phyloP scores from a whole-genome alignment of 2,888 invertebrate genomes.

The Thyatira batis region DNA sequence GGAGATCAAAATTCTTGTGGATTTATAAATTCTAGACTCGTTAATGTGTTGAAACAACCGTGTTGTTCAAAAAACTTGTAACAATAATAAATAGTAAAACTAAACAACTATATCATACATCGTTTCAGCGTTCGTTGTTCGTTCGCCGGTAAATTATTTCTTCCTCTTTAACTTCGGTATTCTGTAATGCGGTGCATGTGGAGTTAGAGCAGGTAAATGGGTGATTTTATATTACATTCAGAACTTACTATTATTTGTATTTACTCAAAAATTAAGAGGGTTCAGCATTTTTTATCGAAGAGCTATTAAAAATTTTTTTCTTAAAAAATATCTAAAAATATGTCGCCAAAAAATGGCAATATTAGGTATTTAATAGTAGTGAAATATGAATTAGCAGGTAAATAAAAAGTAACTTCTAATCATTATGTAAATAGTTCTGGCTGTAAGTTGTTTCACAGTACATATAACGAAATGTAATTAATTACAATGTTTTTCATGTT shows the following conservation, averaged over 20 bases:
- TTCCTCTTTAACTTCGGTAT: constrained; percentile 79
- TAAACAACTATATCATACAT: constrained; percentile 75
- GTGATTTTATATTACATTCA: constrained; percentile 6
- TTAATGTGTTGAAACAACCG: constrained; percentile 23
- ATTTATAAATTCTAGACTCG: background rate
- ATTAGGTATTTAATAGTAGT: too few species aligned
- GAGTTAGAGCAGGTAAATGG: constrained; percentile 56
- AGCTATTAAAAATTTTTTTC: too few species aligned
- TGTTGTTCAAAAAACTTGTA: constrained; percentile 22
- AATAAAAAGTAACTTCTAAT: too few species aligned
- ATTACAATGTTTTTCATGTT: background rate
- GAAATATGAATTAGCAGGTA: too few species aligned
- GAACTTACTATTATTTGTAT: background rate
- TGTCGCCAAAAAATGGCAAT: too few species aligned
- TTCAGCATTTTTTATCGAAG: too few species aligned
- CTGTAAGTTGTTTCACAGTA: background rate
- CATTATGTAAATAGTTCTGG: background rate
- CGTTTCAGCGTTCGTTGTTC: constrained; percentile 62
- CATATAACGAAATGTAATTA: background rate
- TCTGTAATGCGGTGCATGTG: constrained; percentile 75
- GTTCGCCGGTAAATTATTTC: constrained; percentile 63
- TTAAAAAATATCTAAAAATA: too few species aligned
- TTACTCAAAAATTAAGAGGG: background rate
- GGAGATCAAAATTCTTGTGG: constrained; percentile 1
- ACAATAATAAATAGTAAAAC: constrained; percentile 68